Percentiles rank a stretch among this genome's conserved stretches.
phyloP scores from a whole-genome alignment of 2,797 vertebrate genomes.

The Peromyscus aztecus region DNA sequence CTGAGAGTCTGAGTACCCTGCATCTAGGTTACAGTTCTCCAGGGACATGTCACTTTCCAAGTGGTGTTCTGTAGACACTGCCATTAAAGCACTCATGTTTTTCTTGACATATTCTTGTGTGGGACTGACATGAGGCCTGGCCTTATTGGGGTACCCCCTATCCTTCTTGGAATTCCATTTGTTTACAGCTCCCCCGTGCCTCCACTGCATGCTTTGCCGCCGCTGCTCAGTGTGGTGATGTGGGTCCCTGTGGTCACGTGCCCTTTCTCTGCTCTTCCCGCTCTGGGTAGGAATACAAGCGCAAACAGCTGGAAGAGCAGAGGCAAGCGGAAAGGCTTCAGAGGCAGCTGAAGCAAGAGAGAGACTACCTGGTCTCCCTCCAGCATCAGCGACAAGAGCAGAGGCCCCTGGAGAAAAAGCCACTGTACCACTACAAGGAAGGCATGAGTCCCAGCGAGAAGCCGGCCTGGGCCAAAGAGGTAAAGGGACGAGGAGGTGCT shows the following conservation, averaged over 20 bases:
- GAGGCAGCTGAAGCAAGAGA: constrained; percentile 97
- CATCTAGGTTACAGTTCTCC: not conserved
- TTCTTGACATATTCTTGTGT: not conserved
- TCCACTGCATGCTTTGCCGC: not conserved
- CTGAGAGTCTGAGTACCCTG: not conserved
- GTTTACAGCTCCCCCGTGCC: not conserved
- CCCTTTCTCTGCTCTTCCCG: not conserved
- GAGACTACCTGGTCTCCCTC: constrained; percentile 97
- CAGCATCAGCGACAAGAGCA: constrained; percentile 95
- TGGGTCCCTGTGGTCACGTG: not conserved
- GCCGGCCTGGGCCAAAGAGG: constrained; percentile 98
- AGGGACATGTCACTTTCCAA: not conserved
- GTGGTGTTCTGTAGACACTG: not conserved
- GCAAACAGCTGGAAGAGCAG: constrained; percentile 99
- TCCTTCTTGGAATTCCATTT: not conserved
- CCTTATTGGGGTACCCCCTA: not conserved
- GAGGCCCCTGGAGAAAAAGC: constrained; percentile 95
- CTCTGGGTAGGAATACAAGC: constrained; percentile 95
- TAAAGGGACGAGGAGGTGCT: constrained; percentile 79
- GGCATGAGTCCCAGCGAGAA: constrained; percentile 96
- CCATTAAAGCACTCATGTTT: not conserved
- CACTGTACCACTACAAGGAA: constrained; percentile 99
- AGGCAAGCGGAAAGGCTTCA: constrained; percentile 97
- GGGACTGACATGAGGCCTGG: not conserved
- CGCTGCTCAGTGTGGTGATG: not conserved